phyloP scores from a whole-genome alignment of 2,113 vertebrate species.

The Platysternon megacephalum region DNA sequence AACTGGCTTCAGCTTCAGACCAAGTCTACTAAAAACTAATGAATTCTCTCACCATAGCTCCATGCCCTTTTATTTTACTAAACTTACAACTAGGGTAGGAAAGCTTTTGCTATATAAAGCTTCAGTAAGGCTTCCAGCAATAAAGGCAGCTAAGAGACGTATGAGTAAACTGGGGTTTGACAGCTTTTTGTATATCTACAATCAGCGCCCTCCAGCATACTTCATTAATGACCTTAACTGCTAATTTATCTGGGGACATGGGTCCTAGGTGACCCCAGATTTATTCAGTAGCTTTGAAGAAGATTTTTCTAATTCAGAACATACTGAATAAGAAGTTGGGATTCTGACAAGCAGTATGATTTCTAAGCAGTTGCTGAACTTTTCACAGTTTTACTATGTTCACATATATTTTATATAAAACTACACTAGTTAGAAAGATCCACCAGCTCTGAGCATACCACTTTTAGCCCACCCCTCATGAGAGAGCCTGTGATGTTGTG shows the following conservation, averaged over 20 bases:
- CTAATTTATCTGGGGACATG: conserved; percentile 7
- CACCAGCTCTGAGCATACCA: conserved; percentile 6
- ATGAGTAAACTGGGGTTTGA: not conserved
- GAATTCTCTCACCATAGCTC: conserved; percentile 3
- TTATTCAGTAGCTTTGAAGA: conserved; percentile 3
- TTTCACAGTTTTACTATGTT: conserved; percentile 36
- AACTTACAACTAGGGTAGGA: not conserved
- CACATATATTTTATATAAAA: conserved; percentile 30
- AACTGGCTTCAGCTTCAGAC: not conserved
- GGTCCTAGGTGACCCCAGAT: conserved; percentile 10
- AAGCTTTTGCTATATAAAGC: conserved; percentile 28
- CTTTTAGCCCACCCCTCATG: not conserved
- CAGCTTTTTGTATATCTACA: not conserved
- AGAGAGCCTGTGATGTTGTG: not conserved
- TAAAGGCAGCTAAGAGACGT: conserved; percentile 21
- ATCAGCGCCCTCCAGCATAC: not conserved
- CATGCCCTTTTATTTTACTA: conserved; percentile 11
- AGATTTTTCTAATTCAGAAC: conserved; percentile 51
- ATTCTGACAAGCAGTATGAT: conserved; percentile 17
- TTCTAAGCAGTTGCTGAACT: conserved; percentile 49
- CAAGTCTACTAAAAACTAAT: not conserved
- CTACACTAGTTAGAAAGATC: conserved; percentile 4
- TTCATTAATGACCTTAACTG: not conserved
- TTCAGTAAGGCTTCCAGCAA: conserved; percentile 19
- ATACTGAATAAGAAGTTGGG: conserved; percentile 32